Conservation (phyloP, 2,888 invertebrate genomes). For the Drosophila dives region DNA sequence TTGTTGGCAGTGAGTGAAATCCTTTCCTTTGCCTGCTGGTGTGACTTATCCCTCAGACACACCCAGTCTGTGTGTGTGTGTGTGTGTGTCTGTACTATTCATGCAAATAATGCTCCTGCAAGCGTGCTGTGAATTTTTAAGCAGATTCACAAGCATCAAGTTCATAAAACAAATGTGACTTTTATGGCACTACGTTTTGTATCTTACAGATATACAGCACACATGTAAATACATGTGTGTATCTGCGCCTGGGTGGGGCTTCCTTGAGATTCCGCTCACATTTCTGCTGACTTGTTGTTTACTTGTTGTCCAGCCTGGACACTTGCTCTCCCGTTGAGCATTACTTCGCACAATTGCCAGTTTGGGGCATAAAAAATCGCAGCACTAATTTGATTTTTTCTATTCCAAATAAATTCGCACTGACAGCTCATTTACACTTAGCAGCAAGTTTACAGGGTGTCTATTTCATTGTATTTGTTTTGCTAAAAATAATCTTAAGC, state of each 20-base stretch:
- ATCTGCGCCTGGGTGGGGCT: not conserved
- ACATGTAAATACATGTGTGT: constrained; percentile 3
- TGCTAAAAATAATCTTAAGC: constrained; percentile 1
- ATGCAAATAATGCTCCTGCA: constrained; percentile 75
- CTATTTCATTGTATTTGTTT: not conserved
- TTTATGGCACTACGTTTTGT: constrained; percentile 58
- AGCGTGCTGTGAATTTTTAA: constrained; percentile 73
- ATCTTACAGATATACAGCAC: constrained; percentile 50
- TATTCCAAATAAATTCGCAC: constrained; percentile 22
- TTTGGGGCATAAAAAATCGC: constrained; percentile 67
- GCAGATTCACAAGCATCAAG: constrained; percentile 46
- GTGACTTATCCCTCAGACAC: constrained; percentile 22
- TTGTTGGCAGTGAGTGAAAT: constrained; percentile 45
- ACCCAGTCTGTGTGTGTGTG: not conserved
- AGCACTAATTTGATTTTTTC: constrained; percentile 72
- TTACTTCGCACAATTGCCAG: constrained; percentile 16
- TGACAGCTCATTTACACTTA: constrained; percentile 26
- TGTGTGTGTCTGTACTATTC: constrained; percentile 23
- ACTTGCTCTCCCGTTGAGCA: constrained; percentile 17
- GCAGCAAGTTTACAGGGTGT: constrained; percentile 39
- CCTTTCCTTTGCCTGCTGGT: constrained; percentile 49
- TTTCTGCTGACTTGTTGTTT: constrained; percentile 74
- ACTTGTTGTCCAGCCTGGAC: constrained; percentile 28
- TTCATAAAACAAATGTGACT: constrained; percentile 64
- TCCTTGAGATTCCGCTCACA: constrained; percentile 43